Conservation (phyloP, 2,888 invertebrate species). For the Empis stercorea region DNA sequence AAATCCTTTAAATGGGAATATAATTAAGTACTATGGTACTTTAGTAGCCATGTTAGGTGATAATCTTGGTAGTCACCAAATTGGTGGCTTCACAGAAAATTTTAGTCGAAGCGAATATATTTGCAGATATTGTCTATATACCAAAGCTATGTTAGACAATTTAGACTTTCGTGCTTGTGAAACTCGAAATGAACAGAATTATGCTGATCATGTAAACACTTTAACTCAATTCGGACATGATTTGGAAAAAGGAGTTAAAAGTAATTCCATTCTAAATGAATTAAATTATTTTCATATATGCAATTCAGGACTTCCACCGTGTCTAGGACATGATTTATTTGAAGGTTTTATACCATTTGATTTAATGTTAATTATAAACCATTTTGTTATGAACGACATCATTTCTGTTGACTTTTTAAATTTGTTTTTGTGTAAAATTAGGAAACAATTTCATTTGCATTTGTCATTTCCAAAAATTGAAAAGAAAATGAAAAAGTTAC, state of each 20-base stretch:
- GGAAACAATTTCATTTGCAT: neutral
- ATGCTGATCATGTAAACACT: too few relatives aligned
- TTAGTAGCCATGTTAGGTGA: constrained; percentile 11
- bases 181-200: too few relatives aligned
- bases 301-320: constrained; percentile 19
- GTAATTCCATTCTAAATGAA: constrained; percentile 17
- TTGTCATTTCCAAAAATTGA: neutral
- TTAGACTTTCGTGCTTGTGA: neutral
- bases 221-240: neutral
- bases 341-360: constrained; percentile 18
- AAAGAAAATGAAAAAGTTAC: neutral
- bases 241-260: constrained; percentile 16
- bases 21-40: constrained; percentile 2
- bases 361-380: constrained; percentile 14
- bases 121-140: constrained; percentile 7
- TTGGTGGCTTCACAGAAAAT: constrained; percentile 14
- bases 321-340: constrained; percentile 20
- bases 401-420: constrained; percentile 1
- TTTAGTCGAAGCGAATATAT: constrained; percentile 10
- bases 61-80: constrained; percentile 14
- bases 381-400: neutral
- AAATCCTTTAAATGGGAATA: neutral
- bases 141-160: neutral
- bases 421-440: neutral
- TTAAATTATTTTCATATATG: constrained; percentile 18